Evolutionary conservation across 2,888 invertebrate species (phyloP), one percentile per base, ranked within the genome.

Genomic region (Drosophila yooni): DNA sequence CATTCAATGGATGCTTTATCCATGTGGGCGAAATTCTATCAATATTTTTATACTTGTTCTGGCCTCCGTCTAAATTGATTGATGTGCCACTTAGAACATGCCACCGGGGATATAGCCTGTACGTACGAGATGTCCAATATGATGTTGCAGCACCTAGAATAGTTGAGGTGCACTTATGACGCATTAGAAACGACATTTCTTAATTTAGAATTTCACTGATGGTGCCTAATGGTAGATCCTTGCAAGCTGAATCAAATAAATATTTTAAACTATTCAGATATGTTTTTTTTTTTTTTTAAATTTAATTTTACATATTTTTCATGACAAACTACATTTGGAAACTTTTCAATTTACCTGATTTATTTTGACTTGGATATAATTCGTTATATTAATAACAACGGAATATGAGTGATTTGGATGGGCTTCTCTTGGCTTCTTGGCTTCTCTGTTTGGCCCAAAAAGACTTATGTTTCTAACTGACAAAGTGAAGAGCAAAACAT

Each of bases 1-100:
- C 29, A 33, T 51, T 36, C 1, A 63, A n/a, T 13, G 67, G 4
- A 54, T 62, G 51, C 8, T 34, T 46, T 1, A 11, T 1, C 2
- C 29, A 27, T 33, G 0, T 6, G 0, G 10, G 3, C 0, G 15
- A 3, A 4, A 50, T 13, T 0, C 2, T n/a, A 21, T 25, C n/a
- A 2, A 25, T 10, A 21, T 27, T 59, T 7, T 56, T 56, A 18
- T 18, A 5, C 0, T 25, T 8, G 0, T 7, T 13, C 4, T n/a
- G 11, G 10, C 15, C 11, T 5, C 1, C 31, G 1, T 13, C 10
- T 15, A 18, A 58, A 6, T 11, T 25, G 4, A 13, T 3, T 25
- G 6, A 6, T 0, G 11, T 11, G 18, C 2, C 2, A 7, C 3
- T 21, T 0, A 25, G 15, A 4, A 1, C n/a, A n/a, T 29, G 10